Evolutionary conservation across 2,797 vertebrate genomes (phyloP).

Genomic region (Sebastiscus albofasciatus): DNA sequence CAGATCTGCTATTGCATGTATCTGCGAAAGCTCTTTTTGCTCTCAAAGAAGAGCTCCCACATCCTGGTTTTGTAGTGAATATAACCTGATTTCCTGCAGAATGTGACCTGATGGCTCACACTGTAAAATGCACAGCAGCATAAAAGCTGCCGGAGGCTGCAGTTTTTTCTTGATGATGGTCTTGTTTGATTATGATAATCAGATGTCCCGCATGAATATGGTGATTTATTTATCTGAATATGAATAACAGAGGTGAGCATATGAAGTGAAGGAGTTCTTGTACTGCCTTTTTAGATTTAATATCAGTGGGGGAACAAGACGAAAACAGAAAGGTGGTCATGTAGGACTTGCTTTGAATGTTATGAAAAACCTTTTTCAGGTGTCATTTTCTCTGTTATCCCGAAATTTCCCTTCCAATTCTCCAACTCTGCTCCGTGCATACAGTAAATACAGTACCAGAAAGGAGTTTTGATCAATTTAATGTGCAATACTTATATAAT

Average conservation of each 20-base stretch:
- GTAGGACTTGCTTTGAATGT: constrained; percentile 13
- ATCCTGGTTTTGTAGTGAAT: neutral
- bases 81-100: neutral
- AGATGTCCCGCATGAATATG: constrained; percentile 1
- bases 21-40: neutral
- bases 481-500: too few relatives aligned
- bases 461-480: neutral
- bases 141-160: neutral
- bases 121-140: neutral
- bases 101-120: neutral
- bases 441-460: neutral
- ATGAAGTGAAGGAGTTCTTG: neutral
- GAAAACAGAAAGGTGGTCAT: constrained; percentile 19
- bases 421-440: neutral
- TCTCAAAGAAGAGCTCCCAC: neutral
- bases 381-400: constrained; percentile 16
- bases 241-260: neutral
- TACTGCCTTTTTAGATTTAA: constrained; percentile 7
- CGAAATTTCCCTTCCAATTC: constrained; percentile 10
- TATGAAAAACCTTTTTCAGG: constrained; percentile 16
- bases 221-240: constrained; percentile 6
- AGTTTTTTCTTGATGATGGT: neutral
- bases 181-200: constrained; percentile 25
- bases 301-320: neutral
- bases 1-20: neutral